These are phyloP conservation scores for Intellagama lesueurii DNA, from an alignment of 2,797 vertebrate species.

Conservation along the genomic window DNA sequence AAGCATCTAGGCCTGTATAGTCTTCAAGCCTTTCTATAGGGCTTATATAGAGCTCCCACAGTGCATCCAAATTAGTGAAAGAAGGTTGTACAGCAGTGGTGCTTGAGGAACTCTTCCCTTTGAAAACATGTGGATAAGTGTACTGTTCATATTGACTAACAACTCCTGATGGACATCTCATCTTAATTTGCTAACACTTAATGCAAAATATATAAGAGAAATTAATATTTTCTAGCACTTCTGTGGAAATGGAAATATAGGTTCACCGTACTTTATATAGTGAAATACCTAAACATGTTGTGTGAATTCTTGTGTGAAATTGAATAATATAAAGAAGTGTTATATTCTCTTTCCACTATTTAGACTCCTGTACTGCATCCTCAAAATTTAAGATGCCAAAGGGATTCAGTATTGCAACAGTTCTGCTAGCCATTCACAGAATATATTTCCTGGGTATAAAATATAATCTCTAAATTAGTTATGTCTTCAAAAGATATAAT, in stretches of 20 bases:
- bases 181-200: constrained; percentile 4
- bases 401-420: background rate
- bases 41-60: constrained; percentile 9
- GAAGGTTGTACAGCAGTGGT: background rate
- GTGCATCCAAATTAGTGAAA: constrained; percentile 1
- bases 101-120: background rate
- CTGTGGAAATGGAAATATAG: background rate
- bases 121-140: constrained; percentile 22
- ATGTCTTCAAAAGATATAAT: background rate
- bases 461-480: background rate
- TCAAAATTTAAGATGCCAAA: background rate
- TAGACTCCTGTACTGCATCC: background rate
- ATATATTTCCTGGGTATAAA: background rate
- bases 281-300: background rate
- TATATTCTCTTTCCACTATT: background rate
- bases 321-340: background rate
- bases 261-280: background rate
- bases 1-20: constrained; percentile 1
- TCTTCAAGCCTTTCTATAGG: background rate
- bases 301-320: background rate
- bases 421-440: background rate
- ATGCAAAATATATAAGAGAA: background rate
- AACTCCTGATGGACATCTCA: background rate
- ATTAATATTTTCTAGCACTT: background rate
- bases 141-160: background rate